These are phyloP conservation scores for Vidua chalybeata DNA, from an alignment of 2,113 vertebrate genomes.

Conservation along the genomic window DNA sequence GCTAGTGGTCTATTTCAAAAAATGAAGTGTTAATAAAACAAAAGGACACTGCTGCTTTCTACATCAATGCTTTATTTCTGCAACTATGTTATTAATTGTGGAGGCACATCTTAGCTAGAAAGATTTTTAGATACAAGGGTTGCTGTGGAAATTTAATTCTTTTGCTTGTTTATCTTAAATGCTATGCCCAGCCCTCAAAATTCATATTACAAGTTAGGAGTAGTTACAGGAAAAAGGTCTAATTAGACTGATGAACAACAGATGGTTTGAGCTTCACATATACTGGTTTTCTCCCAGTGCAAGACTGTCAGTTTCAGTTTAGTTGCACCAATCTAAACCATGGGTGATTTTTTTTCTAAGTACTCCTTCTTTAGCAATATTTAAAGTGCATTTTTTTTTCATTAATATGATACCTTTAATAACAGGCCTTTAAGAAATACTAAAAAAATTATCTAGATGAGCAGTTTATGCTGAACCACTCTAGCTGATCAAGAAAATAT, in stretches of 20 bases:
- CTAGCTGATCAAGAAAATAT: neutral
- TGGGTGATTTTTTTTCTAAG: neutral
- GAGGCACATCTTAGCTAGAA: neutral
- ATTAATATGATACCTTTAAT: neutral
- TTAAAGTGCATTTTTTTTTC: neutral
- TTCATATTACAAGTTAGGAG: constrained; percentile 34
- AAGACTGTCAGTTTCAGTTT: constrained; percentile 16
- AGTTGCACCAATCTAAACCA: neutral
- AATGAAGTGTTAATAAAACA: neutral
- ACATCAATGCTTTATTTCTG: neutral
- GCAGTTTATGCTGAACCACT: neutral
- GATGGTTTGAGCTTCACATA: constrained; percentile 35
- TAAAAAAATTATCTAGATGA: neutral
- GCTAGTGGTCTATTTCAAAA: neutral
- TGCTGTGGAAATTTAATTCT: neutral
- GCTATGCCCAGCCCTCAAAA: neutral
- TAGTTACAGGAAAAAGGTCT: constrained; percentile 43
- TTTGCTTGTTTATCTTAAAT: constrained; percentile 26
- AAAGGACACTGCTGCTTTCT: neutral
- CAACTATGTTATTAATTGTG: neutral
- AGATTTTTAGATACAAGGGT: neutral
- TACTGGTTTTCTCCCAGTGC: constrained; percentile 10
- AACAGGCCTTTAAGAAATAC: neutral
- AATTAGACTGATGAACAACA: constrained; percentile 66
- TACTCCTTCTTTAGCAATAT: neutral